Evolutionary conservation across 37 sponge, comb jelly and placozoan species (phyloP), one percentile per base, ranked within the genome.

Genomic region (Spongilla lacustris): DNA sequence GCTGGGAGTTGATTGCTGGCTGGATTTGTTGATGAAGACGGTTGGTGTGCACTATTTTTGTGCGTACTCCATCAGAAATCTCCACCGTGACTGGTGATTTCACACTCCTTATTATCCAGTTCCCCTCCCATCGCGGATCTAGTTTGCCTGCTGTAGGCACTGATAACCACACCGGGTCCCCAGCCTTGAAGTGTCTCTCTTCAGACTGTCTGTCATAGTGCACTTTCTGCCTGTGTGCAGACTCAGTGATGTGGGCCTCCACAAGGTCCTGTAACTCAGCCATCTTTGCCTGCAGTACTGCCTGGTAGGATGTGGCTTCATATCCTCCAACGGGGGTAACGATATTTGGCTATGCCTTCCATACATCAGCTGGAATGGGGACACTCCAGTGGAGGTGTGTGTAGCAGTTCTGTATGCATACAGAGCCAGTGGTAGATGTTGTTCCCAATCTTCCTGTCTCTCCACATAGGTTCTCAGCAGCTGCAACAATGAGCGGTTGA

Each of bases 81-180:
- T 22, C 46, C 26, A 71, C 27, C 34, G 36, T 67, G 11, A 70
- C 36, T 83, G 81, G 87, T 21, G 81, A 71, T 12, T 88, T 74
- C 24, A 83, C 28, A 2, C 58, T 32, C 10, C 28, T 69, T 68
- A 84, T 72, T 22, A 50, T 30, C 87, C 91, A 91, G 33, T 75
- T 80, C 48, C 89, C 89, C 35, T 92, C 93, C 89, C 93, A 92
- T 37, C 74, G 85, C 21, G 71, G 76, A 36, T 88, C 93, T 23
- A 92, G 83, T 75, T 85, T 92, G 24, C 93, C 89, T n/a, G 85
- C 83, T 29, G 85, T 84, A 23, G 88, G 93, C 29, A 80, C n/a
- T 23, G 89, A 79, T n/a, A 92, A 48, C 92, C 92, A 92, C 24
- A 87, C 89, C 36, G 31, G 25, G 70, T 92, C 89, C 19, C 89